These are phyloP conservation scores for Pterostichus niger DNA, from an alignment of 2,888 invertebrate genomes.

Conservation along the genomic window DNA sequence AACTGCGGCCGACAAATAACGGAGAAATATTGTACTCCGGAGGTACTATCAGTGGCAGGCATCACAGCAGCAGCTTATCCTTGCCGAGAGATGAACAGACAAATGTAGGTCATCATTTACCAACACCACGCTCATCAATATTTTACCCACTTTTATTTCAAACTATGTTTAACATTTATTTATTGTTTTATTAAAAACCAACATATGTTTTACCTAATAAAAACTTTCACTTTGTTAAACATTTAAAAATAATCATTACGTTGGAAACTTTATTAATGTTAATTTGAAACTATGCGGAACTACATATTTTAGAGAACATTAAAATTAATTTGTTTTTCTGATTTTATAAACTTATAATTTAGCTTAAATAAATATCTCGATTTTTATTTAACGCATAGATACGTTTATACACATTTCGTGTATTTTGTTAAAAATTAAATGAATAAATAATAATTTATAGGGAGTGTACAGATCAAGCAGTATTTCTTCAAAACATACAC, in stretches of 20 bases:
- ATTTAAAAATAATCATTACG: background rate
- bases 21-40: slow-evolving; percentile 90
- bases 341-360: too few species aligned
- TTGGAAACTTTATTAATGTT: background rate
- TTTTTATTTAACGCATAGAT: too few species aligned
- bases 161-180: background rate
- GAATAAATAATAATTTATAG: slow-evolving; percentile 49
- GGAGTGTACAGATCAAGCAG: slow-evolving; percentile 69
- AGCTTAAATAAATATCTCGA: too few species aligned
- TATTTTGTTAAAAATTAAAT: too few species aligned
- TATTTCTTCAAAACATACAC: slow-evolving; percentile 68
- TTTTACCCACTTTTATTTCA: background rate
- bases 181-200: background rate
- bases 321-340: too few species aligned
- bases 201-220: slow-evolving; percentile 7
- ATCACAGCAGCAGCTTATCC: slow-evolving; percentile 64
- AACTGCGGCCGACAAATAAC: slow-evolving; percentile 88
- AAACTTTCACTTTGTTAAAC: slow-evolving; percentile 46
- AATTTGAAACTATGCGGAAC: slow-evolving; percentile 8
- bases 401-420: too few species aligned
- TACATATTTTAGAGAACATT: background rate
- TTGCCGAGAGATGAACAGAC: slow-evolving; percentile 49
- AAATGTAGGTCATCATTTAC: slow-evolving; percentile 39
- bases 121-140: too few species aligned
- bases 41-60: slow-evolving; percentile 89